A percentile compares a stretch with the other conserved stretches of the same genome.
phyloP scores from a whole-genome alignment of 2,888 invertebrate genomes.

The Latrodectus hesperus region DNA sequence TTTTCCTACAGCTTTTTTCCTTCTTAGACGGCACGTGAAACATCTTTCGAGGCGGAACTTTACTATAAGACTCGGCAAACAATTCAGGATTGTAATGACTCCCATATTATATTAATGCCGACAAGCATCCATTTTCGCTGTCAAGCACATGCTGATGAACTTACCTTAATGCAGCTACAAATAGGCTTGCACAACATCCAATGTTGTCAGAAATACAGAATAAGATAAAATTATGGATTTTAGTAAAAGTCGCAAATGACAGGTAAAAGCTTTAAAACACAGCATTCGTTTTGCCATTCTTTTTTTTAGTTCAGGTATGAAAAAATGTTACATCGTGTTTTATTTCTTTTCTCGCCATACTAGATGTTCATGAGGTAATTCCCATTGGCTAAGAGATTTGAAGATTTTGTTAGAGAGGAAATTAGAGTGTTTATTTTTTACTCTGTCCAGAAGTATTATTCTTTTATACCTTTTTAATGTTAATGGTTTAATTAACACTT shows the following conservation, averaged over 20 bases:
- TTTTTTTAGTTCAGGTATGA: not conserved
- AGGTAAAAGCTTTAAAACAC: slow-evolving; percentile 18
- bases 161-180: slow-evolving; percentile 3
- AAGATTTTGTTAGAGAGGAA: not conserved
- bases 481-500: not conserved
- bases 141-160: slow-evolving; percentile 49
- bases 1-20: slow-evolving; percentile 48
- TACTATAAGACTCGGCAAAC: slow-evolving; percentile 37
- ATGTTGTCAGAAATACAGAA: slow-evolving; percentile 30
- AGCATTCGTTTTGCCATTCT: not conserved
- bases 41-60: slow-evolving; percentile 43
- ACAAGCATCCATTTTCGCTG: slow-evolving; percentile 52
- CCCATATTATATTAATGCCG: slow-evolving; percentile 55
- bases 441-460: not conserved
- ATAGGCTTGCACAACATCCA: slow-evolving; percentile 15
- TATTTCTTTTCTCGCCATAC: not conserved
- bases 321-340: not conserved
- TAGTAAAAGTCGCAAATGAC: slow-evolving; percentile 30
- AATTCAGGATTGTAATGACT: slow-evolving; percentile 46
- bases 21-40: slow-evolving; percentile 43
- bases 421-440: not conserved
- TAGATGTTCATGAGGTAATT: not conserved
- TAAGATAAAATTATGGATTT: slow-evolving; percentile 28
- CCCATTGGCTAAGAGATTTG: not conserved
- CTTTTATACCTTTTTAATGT: not conserved